A percentile compares a stretch with the other conserved stretches of the same genome.
These are phyloP conservation scores for Hippocampus barbouri DNA, from an alignment of 2,113 vertebrate species.

Conservation along the genomic window DNA sequence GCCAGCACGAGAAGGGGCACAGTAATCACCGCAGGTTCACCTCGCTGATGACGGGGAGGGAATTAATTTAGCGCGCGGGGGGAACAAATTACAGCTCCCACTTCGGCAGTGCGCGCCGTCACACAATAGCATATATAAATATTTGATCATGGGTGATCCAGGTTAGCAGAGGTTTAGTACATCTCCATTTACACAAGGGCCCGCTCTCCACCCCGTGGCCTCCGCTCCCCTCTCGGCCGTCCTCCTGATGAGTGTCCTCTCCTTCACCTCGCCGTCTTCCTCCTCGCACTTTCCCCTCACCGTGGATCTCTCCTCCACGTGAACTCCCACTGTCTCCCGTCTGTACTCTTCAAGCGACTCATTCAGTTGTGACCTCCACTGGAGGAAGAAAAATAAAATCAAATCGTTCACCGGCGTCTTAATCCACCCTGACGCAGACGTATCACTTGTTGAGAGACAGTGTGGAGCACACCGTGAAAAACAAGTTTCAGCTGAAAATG, in stretches of 20 bases:
- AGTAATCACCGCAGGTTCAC: conserved; percentile 66
- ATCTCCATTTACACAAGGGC: conserved; percentile 75
- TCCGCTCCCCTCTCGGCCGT: conserved; percentile 53
- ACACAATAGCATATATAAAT: conserved; percentile 81
- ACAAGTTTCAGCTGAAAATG: conserved; percentile 66
- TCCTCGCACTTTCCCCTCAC: conserved; percentile 31
- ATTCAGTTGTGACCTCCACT: conserved; percentile 31
- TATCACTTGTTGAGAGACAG: conserved; percentile 58
- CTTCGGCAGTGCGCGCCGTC: conserved; percentile 51
- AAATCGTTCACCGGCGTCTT: conserved; percentile 34
- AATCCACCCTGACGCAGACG: conserved; percentile 50
- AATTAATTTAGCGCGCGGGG: conserved; percentile 72
- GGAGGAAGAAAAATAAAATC: not conserved
- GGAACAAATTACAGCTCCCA: conserved; percentile 75
- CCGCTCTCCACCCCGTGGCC: conserved; percentile 58
- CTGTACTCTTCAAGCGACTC: conserved; percentile 11
- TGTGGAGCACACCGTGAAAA: conserved; percentile 56
- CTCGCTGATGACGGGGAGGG: conserved; percentile 69
- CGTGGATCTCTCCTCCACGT: conserved; percentile 25
- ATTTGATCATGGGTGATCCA: conserved; percentile 75
- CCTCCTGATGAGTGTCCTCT: conserved; percentile 57
- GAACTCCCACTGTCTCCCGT: conserved; percentile 18
- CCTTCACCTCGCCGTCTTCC: conserved; percentile 56
- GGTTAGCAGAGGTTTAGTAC: conserved; percentile 77
- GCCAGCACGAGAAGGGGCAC: conserved; percentile 38